A percentile compares a stretch with the other conserved stretches of the same genome.
Evolutionary conservation across 1,140 invertebrate genomes (phyloP).

Genomic region (Drosophila setifemur): DNA sequence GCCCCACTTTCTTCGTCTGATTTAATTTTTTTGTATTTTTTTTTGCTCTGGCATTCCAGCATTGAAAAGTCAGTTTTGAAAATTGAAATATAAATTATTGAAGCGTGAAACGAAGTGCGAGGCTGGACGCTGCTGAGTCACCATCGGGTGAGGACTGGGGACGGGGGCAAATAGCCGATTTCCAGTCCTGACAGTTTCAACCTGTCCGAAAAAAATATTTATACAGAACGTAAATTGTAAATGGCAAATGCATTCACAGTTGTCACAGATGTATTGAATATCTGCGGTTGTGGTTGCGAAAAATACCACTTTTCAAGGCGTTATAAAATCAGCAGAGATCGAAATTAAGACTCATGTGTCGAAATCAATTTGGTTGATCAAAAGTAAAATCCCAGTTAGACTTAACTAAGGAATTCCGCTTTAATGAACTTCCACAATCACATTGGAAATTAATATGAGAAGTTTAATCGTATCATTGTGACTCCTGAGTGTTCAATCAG

Average conservation of each 20-base stretch:
- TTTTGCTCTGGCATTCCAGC: constrained; percentile 14
- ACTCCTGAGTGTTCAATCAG: constrained; percentile 4
- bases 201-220: constrained; percentile 42
- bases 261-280: neutral
- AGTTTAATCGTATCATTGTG: neutral
- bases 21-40: neutral
- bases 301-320: neutral
- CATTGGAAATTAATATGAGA: constrained; percentile 10
- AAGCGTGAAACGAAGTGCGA: constrained; percentile 42
- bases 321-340: neutral
- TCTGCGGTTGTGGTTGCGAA: neutral
- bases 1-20: neutral
- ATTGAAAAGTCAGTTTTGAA: constrained; percentile 58
- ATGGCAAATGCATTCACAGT: constrained; percentile 38
- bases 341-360: neutral
- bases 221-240: constrained; percentile 20
- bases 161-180: constrained; percentile 1
- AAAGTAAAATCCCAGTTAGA: neutral
- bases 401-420: neutral
- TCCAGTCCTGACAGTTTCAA: constrained; percentile 17
- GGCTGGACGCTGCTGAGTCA: neutral
- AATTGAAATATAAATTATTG: constrained; percentile 74
- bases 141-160: neutral
- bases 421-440: neutral
- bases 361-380: neutral